phyloP scores from a whole-genome alignment of 1,140 invertebrate genomes.

The Sminthurides bifidus region DNA sequence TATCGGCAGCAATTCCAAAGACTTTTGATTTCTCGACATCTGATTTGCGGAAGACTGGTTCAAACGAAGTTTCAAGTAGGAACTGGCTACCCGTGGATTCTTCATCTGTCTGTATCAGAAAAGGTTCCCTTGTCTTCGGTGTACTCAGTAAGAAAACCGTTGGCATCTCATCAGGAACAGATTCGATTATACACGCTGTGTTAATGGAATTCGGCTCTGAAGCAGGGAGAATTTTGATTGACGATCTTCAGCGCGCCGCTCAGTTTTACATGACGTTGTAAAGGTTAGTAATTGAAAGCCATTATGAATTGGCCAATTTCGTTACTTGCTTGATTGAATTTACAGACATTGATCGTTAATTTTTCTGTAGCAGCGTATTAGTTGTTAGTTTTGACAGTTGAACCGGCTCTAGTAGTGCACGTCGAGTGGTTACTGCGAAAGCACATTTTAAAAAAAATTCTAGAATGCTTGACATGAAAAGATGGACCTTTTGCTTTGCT shows the following conservation, averaged over 20 bases:
- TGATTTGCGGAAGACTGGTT: conserved; percentile 94
- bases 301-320: too few species aligned
- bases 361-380: too few species aligned
- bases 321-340: neutral
- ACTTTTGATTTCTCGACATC: too few species aligned
- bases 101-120: conserved; percentile 96
- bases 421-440: too few species aligned
- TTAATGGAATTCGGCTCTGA: conserved; percentile 95
- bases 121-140: conserved; percentile 91
- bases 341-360: neutral
- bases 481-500: too few species aligned
- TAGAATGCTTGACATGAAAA: too few species aligned
- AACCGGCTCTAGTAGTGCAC: too few species aligned
- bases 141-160: conserved; percentile 98
- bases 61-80: conserved; percentile 94
- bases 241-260: conserved; percentile 96
- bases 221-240: conserved; percentile 92
- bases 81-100: conserved; percentile 99
- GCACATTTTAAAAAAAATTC: too few species aligned
- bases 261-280: neutral
- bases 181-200: conserved; percentile 93
- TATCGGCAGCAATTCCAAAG: conserved; percentile 95
- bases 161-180: conserved; percentile 90
- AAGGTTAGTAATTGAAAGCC: neutral
- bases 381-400: too few species aligned